These are phyloP conservation scores for Pteronotus mesoamericanus DNA, from an alignment of 2,797 vertebrate species.

Conservation along the genomic window DNA sequence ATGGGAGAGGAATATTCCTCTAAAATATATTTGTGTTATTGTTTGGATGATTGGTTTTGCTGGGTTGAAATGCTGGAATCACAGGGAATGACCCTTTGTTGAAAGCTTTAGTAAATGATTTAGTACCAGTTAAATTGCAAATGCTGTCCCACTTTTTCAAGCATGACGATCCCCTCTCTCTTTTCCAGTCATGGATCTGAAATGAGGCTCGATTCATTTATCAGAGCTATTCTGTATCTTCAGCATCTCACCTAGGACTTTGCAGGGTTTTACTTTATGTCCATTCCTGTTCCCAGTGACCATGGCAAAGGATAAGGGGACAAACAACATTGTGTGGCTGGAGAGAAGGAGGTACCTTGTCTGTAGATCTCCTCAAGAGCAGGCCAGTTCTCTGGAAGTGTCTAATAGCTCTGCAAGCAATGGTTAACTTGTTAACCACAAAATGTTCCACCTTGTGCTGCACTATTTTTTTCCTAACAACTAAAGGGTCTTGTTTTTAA, in stretches of 20 bases:
- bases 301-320: neutral
- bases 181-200: slow-evolving; percentile 39
- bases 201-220: slow-evolving; percentile 12
- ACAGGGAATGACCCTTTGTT: slow-evolving; percentile 36
- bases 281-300: neutral
- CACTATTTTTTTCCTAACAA: neutral
- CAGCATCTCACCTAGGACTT: neutral
- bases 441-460: neutral
- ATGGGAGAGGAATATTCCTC: neutral
- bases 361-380: neutral
- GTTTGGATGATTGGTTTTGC: slow-evolving; percentile 50
- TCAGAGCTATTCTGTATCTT: neutral
- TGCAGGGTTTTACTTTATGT: neutral
- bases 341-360: neutral
- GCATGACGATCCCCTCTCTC: neutral
- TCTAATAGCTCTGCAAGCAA: neutral
- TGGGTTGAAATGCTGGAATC: slow-evolving; percentile 27
- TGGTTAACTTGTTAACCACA: slow-evolving; percentile 12
- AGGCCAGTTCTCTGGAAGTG: neutral
- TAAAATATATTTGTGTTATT: slow-evolving; percentile 8
- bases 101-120: slow-evolving; percentile 24
- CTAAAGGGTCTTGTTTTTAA: neutral
- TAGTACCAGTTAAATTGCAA: slow-evolving; percentile 34
- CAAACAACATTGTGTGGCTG: accelerated
- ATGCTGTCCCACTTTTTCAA: neutral